Evolutionary conservation across 64 coral and sea anemone species (phyloP).

Genomic region (Cladopsammia gracilis): DNA sequence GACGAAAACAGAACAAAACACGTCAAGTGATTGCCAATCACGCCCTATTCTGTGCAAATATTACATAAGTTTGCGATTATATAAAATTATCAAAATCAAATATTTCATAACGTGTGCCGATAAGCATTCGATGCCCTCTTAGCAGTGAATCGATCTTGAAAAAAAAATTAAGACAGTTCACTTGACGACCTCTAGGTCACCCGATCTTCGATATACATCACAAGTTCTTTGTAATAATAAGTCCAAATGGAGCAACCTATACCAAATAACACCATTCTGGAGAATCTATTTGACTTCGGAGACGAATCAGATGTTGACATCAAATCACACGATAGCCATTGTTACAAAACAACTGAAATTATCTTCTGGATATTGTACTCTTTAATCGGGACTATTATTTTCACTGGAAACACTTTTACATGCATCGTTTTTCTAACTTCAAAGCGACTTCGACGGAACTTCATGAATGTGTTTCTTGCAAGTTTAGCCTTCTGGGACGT

Average conservation of each 20-base stretch:
- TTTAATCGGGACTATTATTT: conserved; percentile 41
- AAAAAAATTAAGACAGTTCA: background rate
- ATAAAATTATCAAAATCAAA: background rate
- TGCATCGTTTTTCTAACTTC: conserved; percentile 56
- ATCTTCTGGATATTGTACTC: conserved; percentile 54
- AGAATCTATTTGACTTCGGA: background rate
- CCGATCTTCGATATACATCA: too few relatives aligned
- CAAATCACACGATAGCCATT: background rate
- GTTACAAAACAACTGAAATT: conserved; percentile 8
- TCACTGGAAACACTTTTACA: conserved; percentile 57
- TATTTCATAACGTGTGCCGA: background rate
- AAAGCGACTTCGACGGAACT: conserved; percentile 32
- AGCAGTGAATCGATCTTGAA: background rate
- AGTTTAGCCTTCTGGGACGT: conserved; percentile 70
- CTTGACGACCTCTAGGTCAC: too few relatives aligned
- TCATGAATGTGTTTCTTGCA: conserved; percentile 76
- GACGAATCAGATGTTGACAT: background rate
- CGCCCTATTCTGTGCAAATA: background rate
- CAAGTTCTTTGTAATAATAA: too few relatives aligned
- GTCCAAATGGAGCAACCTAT: background rate
- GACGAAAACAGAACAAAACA: background rate
- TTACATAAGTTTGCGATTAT: background rate
- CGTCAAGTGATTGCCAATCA: background rate
- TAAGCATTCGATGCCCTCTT: background rate
- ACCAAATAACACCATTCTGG: background rate